Conservation (phyloP, 2,797 vertebrate genomes). For the Pyrocephalus nanus region DNA sequence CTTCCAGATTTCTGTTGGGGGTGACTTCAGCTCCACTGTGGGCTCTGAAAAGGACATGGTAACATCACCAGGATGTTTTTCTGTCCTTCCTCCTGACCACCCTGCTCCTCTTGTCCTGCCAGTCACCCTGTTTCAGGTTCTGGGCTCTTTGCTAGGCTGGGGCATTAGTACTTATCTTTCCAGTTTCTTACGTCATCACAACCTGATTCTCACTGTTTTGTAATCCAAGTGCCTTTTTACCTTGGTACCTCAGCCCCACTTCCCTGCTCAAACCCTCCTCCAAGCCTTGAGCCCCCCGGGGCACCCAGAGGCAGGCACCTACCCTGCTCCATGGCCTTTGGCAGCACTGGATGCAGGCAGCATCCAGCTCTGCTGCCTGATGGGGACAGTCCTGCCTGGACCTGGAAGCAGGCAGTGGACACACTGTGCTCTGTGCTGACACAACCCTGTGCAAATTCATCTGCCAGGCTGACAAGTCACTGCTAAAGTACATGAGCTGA, state of each 20-base stretch:
- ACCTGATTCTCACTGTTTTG: neutral
- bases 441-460: neutral
- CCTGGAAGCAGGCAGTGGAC: neutral
- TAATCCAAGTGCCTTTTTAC: neutral
- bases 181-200: neutral
- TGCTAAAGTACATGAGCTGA: neutral
- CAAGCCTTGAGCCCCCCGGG: neutral
- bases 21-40: neutral
- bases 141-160: neutral
- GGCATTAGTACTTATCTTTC: neutral
- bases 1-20: neutral
- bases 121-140: neutral
- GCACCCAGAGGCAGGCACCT: neutral
- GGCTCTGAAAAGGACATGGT: neutral
- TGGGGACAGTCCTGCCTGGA: neutral
- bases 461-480: slow-evolving; percentile 1
- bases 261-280: neutral
- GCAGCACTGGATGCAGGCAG: neutral
- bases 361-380: neutral
- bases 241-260: neutral
- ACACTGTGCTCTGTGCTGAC: neutral
- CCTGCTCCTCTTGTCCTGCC: neutral
- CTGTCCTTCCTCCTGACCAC: neutral
- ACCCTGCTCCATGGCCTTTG: neutral
- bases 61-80: neutral